phyloP scores from a whole-genome alignment of 2,797 vertebrate genomes.

The Somateria mollissima region DNA sequence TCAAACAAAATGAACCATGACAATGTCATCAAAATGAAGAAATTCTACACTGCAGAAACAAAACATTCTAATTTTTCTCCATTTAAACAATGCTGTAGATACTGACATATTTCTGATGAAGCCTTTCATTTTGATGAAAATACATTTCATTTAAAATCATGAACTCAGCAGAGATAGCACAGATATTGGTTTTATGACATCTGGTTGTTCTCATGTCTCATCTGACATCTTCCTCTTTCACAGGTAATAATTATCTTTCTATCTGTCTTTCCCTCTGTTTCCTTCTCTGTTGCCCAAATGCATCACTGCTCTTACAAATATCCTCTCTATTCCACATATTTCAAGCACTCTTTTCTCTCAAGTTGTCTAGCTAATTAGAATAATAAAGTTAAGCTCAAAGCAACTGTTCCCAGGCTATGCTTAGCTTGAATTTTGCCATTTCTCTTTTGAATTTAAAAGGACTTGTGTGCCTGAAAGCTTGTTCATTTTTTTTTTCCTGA shows the following conservation, averaged over 20 bases:
- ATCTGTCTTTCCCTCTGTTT: neutral
- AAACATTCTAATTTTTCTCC: neutral
- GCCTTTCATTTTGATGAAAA: conserved; percentile 33
- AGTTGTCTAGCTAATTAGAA: neutral
- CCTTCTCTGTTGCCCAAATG: neutral
- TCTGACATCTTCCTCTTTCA: conserved; percentile 7
- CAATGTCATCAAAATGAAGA: neutral
- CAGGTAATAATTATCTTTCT: conserved; percentile 14
- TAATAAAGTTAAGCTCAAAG: conserved; percentile 2
- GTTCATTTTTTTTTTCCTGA: neutral
- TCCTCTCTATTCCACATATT: neutral
- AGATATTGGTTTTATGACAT: conserved; percentile 11
- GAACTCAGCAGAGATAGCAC: neutral
- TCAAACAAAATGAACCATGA: conserved; percentile 1
- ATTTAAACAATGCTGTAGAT: neutral
- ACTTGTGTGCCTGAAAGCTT: neutral
- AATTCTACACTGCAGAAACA: neutral
- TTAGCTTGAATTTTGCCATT: neutral
- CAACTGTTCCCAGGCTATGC: neutral
- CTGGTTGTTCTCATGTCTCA: neutral
- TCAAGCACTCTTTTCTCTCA: neutral
- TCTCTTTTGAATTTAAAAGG: neutral
- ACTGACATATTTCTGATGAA: neutral
- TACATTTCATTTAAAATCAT: neutral
- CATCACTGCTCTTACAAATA: neutral